Conservation (phyloP, 2,797 vertebrate genomes). For the Anguilla obscura region DNA sequence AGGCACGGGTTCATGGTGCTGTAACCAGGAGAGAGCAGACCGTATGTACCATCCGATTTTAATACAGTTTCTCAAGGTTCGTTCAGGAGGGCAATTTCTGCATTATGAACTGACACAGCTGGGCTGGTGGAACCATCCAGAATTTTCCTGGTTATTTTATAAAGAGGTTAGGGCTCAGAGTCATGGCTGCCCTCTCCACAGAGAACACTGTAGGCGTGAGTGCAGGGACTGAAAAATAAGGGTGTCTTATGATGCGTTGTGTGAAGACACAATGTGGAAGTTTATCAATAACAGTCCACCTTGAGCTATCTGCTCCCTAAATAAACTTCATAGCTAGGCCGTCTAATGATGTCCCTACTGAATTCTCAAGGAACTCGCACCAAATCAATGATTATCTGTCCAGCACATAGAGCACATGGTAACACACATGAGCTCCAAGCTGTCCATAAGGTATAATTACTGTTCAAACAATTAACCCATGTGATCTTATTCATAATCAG, state of each 20-base stretch:
- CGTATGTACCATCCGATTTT: conserved; percentile 31
- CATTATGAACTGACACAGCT: conserved; percentile 53
- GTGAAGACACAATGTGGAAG: conserved; percentile 41
- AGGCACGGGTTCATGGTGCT: conserved; percentile 27
- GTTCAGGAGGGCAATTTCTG: conserved; percentile 34
- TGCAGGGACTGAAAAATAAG: conserved; percentile 42
- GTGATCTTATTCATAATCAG: background rate
- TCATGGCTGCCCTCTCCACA: conserved; percentile 42
- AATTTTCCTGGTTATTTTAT: conserved; percentile 46
- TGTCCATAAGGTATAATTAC: background rate
- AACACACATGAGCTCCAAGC: background rate
- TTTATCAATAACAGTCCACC: conserved; percentile 58
- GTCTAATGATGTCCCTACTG: conserved; percentile 56
- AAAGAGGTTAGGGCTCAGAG: conserved; percentile 47
- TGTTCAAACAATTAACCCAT: conserved; percentile 10
- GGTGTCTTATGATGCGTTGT: conserved; percentile 32
- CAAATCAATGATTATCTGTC: conserved; percentile 38
- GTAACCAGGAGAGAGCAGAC: conserved; percentile 14
- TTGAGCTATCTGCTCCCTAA: conserved; percentile 39
- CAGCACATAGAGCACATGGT: background rate
- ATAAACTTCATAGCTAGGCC: conserved; percentile 34
- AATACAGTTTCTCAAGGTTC: background rate
- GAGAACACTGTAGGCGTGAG: conserved; percentile 39
- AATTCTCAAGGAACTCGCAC: conserved; percentile 43
- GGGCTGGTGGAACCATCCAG: conserved; percentile 50